Evolutionary conservation across 1,140 invertebrate genomes (phyloP).

Genomic region (Drosophila watanabei): DNA sequence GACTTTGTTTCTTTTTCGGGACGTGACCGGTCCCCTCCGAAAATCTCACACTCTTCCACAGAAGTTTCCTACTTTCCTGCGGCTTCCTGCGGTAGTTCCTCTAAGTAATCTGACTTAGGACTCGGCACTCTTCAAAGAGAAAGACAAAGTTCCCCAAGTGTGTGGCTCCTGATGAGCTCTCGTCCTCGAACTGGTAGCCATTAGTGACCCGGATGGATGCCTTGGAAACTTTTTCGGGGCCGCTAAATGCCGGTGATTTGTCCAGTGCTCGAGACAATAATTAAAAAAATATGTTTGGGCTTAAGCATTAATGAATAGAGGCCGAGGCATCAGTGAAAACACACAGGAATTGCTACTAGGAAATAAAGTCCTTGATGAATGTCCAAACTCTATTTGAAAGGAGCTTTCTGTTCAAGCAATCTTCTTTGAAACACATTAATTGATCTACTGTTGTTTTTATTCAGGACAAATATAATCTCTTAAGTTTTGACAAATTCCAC

Average conservation of each 20-base stretch:
- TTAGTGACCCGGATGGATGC: constrained; percentile 27
- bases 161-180: constrained; percentile 11
- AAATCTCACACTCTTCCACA: constrained; percentile 19
- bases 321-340: too few species aligned
- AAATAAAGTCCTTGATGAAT: not conserved
- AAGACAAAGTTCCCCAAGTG: constrained; percentile 24
- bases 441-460: not conserved
- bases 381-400: not conserved
- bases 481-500: too few species aligned
- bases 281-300: constrained; percentile 9
- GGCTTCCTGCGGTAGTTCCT: constrained; percentile 32
- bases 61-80: constrained; percentile 42
- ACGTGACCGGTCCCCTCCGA: constrained; percentile 26
- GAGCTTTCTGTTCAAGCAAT: not conserved
- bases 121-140: constrained; percentile 13
- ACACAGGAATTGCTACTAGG: too few species aligned
- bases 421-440: not conserved
- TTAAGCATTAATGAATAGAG: constrained; percentile 6
- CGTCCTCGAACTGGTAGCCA: constrained; percentile 19
- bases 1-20: constrained; percentile 58
- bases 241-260: constrained; percentile 31
- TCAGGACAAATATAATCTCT: too few species aligned
- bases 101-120: constrained; percentile 32
- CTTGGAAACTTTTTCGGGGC: constrained; percentile 28
- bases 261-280: constrained; percentile 22